A percentile compares a stretch with the other conserved stretches of the same genome.
phyloP scores from a whole-genome alignment of 2,797 vertebrate genomes.

The Aeoliscus strigatus region DNA sequence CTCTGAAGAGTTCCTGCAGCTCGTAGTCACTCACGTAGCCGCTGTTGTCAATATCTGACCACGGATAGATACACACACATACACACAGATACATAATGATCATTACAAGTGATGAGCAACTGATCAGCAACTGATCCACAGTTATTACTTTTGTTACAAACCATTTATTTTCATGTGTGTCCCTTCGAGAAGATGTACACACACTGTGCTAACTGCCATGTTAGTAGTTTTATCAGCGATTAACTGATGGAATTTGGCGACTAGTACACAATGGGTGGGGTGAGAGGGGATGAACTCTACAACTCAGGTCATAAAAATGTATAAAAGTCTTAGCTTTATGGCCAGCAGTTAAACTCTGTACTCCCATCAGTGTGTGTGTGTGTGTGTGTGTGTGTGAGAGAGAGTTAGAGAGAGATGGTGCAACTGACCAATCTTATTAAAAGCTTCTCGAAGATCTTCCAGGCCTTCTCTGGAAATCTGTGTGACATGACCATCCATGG shows the following conservation, averaged over 20 bases:
- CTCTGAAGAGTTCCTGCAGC: slow-evolving; percentile 94
- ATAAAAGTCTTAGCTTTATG: slow-evolving; percentile 39
- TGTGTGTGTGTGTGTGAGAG: not conserved
- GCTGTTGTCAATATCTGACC: slow-evolving; percentile 89
- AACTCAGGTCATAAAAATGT: slow-evolving; percentile 25
- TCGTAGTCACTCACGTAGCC: slow-evolving; percentile 94
- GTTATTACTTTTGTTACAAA: too few relatives aligned
- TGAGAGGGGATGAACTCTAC: slow-evolving; percentile 1
- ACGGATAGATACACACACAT: slow-evolving; percentile 16
- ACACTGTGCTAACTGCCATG: too few relatives aligned
- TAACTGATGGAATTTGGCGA: slow-evolving; percentile 13
- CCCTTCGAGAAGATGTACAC: too few relatives aligned
- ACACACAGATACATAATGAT: slow-evolving; percentile 4
- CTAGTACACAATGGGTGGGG: not conserved
- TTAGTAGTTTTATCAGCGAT: too few relatives aligned
- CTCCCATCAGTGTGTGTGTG: not conserved
- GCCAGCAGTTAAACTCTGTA: slow-evolving; percentile 33
- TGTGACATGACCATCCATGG: slow-evolving; percentile 85
- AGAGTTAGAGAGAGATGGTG: not conserved
- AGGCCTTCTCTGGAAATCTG: slow-evolving; percentile 91
- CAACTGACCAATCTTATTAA: slow-evolving; percentile 88
- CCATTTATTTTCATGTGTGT: too few relatives aligned
- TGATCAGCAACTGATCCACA: too few relatives aligned
- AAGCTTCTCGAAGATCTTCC: slow-evolving; percentile 90
- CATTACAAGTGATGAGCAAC: too few relatives aligned